A percentile compares a stretch with the other conserved stretches of the same genome.
phyloP scores from a whole-genome alignment of 1,140 invertebrate genomes.

The Liolophura sinensis region DNA sequence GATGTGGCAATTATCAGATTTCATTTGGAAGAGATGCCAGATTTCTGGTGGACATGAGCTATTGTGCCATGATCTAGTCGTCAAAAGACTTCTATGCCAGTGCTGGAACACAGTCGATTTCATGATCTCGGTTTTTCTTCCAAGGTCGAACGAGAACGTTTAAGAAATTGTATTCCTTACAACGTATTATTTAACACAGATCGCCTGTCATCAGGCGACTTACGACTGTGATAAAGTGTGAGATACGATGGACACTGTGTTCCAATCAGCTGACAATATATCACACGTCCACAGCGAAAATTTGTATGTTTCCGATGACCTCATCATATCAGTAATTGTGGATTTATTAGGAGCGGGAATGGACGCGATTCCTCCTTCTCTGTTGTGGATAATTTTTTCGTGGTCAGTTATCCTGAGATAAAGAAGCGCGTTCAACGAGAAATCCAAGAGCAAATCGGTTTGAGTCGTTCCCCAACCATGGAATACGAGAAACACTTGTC shows the following conservation, averaged over 20 bases:
- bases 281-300: conserved; percentile 30
- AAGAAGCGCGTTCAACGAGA: conserved; percentile 39
- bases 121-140: conserved; percentile 43
- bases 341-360: conserved; percentile 47
- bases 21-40: conserved; percentile 19
- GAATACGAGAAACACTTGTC: conserved; percentile 22
- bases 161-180: conserved; percentile 34
- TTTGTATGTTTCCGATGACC: conserved; percentile 40
- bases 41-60: conserved; percentile 16
- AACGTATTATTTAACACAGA: conserved; percentile 39
- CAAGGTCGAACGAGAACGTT: conserved; percentile 40
- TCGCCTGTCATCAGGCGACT: conserved; percentile 35
- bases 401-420: conserved; percentile 37
- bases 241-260: conserved; percentile 41
- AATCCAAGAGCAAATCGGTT: conserved; percentile 34
- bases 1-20: conserved; percentile 26
- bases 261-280: conserved; percentile 33
- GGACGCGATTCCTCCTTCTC: conserved; percentile 44
- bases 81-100: conserved; percentile 8
- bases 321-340: conserved; percentile 7
- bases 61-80: conserved; percentile 11
- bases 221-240: conserved; percentile 29
- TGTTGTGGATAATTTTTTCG: conserved; percentile 43
- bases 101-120: conserved; percentile 45
- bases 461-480: conserved; percentile 16